Evolutionary conservation across 2,888 invertebrate genomes (phyloP).

Genomic region (Saturnia pavonia): DNA sequence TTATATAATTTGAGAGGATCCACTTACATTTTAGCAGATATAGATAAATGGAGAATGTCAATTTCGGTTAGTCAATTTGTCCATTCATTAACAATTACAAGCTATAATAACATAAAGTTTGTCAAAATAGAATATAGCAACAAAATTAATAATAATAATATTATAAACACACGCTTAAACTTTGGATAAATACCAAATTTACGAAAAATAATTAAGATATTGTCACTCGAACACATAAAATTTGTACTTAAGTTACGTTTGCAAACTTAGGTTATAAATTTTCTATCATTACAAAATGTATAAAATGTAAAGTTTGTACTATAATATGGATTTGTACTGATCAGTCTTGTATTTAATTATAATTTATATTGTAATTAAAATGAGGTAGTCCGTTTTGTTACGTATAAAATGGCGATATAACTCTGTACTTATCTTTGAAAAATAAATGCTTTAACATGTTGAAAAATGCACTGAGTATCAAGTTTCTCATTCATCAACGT

Average conservation of each 20-base stretch:
- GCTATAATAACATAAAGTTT: slow-evolving; percentile 64
- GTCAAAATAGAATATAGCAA: slow-evolving; percentile 74
- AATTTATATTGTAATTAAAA: slow-evolving; percentile 48
- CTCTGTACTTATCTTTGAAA: slow-evolving; percentile 1
- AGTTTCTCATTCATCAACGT: slow-evolving; percentile 2
- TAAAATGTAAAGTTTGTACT: slow-evolving; percentile 63
- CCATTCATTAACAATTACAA: slow-evolving; percentile 23
- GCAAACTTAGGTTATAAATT: slow-evolving; percentile 61
- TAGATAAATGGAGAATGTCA: background rate
- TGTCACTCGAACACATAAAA: slow-evolving; percentile 78
- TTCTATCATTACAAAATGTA: slow-evolving; percentile 56
- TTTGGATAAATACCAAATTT: slow-evolving; percentile 75
- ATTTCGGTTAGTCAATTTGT: background rate
- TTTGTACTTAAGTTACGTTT: slow-evolving; percentile 77
- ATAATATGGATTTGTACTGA: slow-evolving; percentile 71
- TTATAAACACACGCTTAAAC: slow-evolving; percentile 77
- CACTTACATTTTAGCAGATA: background rate
- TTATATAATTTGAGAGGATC: background rate
- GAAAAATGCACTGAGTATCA: background rate
- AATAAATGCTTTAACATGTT: background rate
- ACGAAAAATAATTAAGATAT: slow-evolving; percentile 70
- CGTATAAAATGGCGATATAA: slow-evolving; percentile 11
- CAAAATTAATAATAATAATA: slow-evolving; percentile 69
- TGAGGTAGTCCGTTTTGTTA: slow-evolving; percentile 56
- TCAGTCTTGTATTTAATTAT: slow-evolving; percentile 72